A percentile compares a stretch with the other conserved stretches of the same genome.
Conservation (phyloP, 2,113 vertebrate species). For the Laticauda colubrina region DNA sequence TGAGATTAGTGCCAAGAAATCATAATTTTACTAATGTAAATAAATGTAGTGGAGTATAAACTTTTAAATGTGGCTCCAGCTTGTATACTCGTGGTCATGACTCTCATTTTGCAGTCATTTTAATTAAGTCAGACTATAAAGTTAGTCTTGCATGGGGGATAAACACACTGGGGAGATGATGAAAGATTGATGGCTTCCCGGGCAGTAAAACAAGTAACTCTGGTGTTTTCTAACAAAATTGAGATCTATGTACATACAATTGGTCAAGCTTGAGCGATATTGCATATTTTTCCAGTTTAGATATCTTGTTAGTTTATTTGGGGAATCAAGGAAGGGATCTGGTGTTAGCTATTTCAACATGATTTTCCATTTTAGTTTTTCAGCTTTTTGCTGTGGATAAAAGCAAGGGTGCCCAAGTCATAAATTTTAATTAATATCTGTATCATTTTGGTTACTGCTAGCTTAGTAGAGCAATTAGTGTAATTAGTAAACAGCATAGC, state of each 20-base stretch:
- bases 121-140: conserved; percentile 70
- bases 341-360: conserved; percentile 35
- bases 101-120: conserved; percentile 70
- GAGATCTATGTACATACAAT: conserved; percentile 29
- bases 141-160: conserved; percentile 69
- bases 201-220: conserved; percentile 30
- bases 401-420: conserved; percentile 67
- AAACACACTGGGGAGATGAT: conserved; percentile 48
- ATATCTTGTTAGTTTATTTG: conserved; percentile 8
- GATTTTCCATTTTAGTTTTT: conserved; percentile 46
- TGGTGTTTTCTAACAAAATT: conserved; percentile 57
- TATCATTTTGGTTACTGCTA: conserved; percentile 67
- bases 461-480: conserved; percentile 73
- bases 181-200: conserved; percentile 59
- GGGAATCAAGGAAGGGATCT: conserved; percentile 16
- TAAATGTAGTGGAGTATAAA: conserved; percentile 26
- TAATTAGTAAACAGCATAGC: conserved; percentile 71
- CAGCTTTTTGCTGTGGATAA: conserved; percentile 56
- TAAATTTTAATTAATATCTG: conserved; percentile 73
- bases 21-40: conserved; percentile 33
- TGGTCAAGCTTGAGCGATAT: conserved; percentile 37
- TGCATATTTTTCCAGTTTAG: conserved; percentile 17
- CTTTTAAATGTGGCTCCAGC: conserved; percentile 41
- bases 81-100: conserved; percentile 52
- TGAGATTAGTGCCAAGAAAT: background rate